Percentiles rank a stretch among this genome's conserved stretches.
Conservation (phyloP, 1,140 invertebrate species). For the Scaptodrosophila lebanonensis region DNA sequence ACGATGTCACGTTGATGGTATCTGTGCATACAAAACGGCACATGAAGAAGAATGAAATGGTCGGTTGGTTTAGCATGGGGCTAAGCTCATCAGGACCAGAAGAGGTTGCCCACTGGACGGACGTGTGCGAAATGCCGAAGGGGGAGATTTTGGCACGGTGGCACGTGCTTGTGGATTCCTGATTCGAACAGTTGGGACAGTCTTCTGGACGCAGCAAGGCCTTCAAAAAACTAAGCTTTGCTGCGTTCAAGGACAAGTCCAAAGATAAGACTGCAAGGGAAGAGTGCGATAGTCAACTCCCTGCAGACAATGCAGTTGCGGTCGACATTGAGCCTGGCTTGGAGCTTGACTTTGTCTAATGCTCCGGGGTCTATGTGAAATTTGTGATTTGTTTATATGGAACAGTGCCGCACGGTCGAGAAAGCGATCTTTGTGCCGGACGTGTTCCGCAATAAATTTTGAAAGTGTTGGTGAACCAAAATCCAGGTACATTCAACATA, state of each 20-base stretch:
- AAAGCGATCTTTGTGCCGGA: conserved; percentile 3
- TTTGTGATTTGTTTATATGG: conserved; percentile 49
- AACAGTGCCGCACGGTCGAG: not conserved
- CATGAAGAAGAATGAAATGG: conserved; percentile 97
- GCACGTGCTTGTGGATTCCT: conserved; percentile 83
- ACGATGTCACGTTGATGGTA: conserved; percentile 95
- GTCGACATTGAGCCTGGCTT: conserved; percentile 71
- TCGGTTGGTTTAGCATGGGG: conserved; percentile 96
- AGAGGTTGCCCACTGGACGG: conserved; percentile 95
- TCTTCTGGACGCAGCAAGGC: conserved; percentile 63
- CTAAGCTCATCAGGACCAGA: conserved; percentile 94
- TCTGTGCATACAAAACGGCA: conserved; percentile 94
- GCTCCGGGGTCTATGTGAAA: conserved; percentile 6
- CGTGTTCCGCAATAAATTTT: conserved; percentile 22
- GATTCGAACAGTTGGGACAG: conserved; percentile 76
- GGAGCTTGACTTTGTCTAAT: conserved; percentile 74
- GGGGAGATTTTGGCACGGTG: conserved; percentile 79
- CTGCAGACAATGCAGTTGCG: conserved; percentile 61
- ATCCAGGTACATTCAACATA: conserved; percentile 20
- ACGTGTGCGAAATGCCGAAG: conserved; percentile 84
- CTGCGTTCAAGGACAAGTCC: conserved; percentile 69
- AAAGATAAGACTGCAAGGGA: conserved; percentile 56
- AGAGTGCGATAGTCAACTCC: conserved; percentile 33
- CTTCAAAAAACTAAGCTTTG: conserved; percentile 54
- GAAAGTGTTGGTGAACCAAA: conserved; percentile 11